Evolutionary conservation across 2,888 invertebrate species (phyloP), one percentile per base, ranked within the genome.

Genomic region (Epirrhoe tristata): DNA sequence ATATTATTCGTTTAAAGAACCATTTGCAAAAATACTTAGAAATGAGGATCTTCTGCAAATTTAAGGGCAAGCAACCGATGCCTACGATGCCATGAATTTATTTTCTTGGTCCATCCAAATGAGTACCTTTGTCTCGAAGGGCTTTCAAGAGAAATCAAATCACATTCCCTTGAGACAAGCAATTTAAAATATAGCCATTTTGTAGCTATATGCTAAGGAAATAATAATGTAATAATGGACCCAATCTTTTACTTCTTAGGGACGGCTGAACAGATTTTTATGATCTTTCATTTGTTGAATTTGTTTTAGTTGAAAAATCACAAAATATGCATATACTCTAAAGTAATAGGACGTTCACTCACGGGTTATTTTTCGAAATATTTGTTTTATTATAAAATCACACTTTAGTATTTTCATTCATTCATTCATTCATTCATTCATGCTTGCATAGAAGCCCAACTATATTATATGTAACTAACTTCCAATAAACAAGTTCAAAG

Each of bases 81-180:
- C 52, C 63, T 71, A 67, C 61, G 72, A 71, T 70, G 70, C 74
- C 70, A 78, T 76, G 69, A 75, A 77, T 77, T 76, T 71, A 67
- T 77, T 80, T 77, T 73, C 77, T 76, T 74, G 71, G 71, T 73
- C 71, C 70, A 79, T 76, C 79, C 79, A 79, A 78, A 77, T 76
- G 74, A 74, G 72, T 72, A 78, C 76, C 65, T 66, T 66, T 62
- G 54, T 56, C 62, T 59, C 43, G 58, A 60, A 67, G 55, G 58
- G 65, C 67, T 59, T 69, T 72, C 62, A 56, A 12, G 34, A 59
- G 70, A 66, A 72, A 71, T 74, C 69, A 71, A 74, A 73, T 71
- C 61, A 69, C 69, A 71, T 74, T 74, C 70, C 60, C 24, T 14
- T 52, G 51, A 39, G 59, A 43, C 58, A 55, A 34, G 50, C 52